Evolutionary conservation across 1,140 invertebrate species (phyloP).

Genomic region (Habropoda laboriosa): DNA sequence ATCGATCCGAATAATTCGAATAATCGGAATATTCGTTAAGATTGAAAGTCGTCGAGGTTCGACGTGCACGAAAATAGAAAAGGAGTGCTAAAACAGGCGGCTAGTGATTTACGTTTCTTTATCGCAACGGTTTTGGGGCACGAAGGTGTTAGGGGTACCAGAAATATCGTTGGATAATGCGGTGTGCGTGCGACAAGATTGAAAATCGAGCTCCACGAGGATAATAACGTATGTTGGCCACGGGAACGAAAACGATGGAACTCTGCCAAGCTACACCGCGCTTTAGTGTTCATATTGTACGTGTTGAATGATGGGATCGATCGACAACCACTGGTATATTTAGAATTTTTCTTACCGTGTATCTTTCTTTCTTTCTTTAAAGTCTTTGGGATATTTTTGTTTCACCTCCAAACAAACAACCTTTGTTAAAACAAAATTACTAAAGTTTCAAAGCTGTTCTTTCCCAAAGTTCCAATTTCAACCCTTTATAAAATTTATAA

Average conservation of each 20-base stretch:
- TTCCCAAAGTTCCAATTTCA: too few relatives aligned
- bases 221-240: conserved; percentile 54
- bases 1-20: too few relatives aligned
- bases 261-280: conserved; percentile 50
- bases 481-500: too few relatives aligned
- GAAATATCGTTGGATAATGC: conserved; percentile 24
- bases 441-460: too few relatives aligned
- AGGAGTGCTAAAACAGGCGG: not conserved
- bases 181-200: conserved; percentile 16
- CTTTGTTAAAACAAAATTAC: too few relatives aligned
- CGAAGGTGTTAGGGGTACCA: conserved; percentile 15
- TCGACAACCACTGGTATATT: conserved; percentile 12
- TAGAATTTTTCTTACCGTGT: conserved; percentile 16
- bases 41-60: not conserved
- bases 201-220: conserved; percentile 55
- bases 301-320: conserved; percentile 21
- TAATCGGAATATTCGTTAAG: not conserved
- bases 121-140: conserved; percentile 10
- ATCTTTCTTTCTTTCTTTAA: too few relatives aligned
- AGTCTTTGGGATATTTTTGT: too few relatives aligned
- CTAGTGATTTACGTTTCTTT: conserved; percentile 28
- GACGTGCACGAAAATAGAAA: not conserved
- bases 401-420: too few relatives aligned
- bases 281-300: conserved; percentile 41
- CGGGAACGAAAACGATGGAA: conserved; percentile 52